Evolutionary conservation across 2,888 invertebrate species (phyloP).

Genomic region (Drosophila setosimentum): DNA sequence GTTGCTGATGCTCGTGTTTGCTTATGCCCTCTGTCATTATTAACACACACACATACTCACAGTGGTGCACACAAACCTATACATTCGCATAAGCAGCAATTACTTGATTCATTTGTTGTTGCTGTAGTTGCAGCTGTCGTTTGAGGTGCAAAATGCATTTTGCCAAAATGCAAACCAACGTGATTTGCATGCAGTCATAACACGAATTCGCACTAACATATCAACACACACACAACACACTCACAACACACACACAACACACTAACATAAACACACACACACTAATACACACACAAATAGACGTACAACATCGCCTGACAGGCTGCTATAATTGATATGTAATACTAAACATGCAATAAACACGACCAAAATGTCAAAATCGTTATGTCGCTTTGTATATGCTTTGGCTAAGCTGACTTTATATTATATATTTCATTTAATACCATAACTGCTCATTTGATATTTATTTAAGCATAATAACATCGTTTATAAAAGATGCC

Average conservation of each 20-base stretch:
- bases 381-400: constrained; percentile 11
- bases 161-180: constrained; percentile 78
- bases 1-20: constrained; percentile 75
- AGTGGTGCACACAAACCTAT: constrained; percentile 4
- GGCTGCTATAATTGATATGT: constrained; percentile 78
- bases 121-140: constrained; percentile 42
- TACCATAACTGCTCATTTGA: neutral
- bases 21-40: constrained; percentile 80
- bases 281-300: neutral
- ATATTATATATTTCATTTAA: neutral
- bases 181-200: constrained; percentile 73
- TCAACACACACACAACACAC: constrained; percentile 9
- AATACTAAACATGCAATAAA: constrained; percentile 67
- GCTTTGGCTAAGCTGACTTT: neutral
- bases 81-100: constrained; percentile 25
- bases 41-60: constrained; percentile 42
- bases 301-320: constrained; percentile 31
- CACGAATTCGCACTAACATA: constrained; percentile 21
- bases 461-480: neutral
- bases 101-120: constrained; percentile 14
- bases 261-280: constrained; percentile 5
- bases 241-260: constrained; percentile 7
- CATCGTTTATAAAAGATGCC: neutral
- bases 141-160: constrained; percentile 78
- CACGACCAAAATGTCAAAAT: constrained; percentile 48